These are phyloP conservation scores for Bradypodion ventrale DNA, from an alignment of 2,797 vertebrate species.

Conservation along the genomic window DNA sequence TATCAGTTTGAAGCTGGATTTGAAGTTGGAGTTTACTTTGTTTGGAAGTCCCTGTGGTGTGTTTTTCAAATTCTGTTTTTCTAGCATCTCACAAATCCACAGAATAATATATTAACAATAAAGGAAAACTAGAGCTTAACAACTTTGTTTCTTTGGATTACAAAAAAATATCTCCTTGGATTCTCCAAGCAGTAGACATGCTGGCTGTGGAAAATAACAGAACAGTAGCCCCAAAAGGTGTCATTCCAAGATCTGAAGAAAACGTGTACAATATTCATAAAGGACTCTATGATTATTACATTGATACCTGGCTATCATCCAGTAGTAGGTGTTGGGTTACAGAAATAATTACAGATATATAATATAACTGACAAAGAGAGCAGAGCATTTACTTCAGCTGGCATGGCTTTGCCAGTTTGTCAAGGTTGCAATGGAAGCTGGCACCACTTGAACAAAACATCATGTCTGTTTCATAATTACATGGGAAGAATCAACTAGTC, in stretches of 20 bases:
- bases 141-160: too few relatives aligned
- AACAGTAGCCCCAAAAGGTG: too few relatives aligned
- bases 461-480: neutral
- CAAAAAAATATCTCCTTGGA: too few relatives aligned
- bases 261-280: neutral
- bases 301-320: constrained; percentile 25
- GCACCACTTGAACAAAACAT: too few relatives aligned
- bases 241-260: neutral
- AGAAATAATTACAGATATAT: neutral
- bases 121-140: neutral
- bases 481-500: neutral
- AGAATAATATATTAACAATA: neutral
- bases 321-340: constrained; percentile 1
- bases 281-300: constrained; percentile 16
- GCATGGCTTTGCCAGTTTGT: neutral
- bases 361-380: neutral
- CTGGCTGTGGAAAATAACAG: too few relatives aligned
- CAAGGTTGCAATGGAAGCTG: neutral
- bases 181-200: too few relatives aligned
- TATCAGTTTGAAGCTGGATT: neutral
- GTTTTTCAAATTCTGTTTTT: too few relatives aligned
- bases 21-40: neutral
- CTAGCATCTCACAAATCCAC: neutral
- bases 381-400: neutral
- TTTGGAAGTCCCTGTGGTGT: neutral